phyloP scores from a whole-genome alignment of 1,140 invertebrate species.

The Triops longicaudatus region DNA sequence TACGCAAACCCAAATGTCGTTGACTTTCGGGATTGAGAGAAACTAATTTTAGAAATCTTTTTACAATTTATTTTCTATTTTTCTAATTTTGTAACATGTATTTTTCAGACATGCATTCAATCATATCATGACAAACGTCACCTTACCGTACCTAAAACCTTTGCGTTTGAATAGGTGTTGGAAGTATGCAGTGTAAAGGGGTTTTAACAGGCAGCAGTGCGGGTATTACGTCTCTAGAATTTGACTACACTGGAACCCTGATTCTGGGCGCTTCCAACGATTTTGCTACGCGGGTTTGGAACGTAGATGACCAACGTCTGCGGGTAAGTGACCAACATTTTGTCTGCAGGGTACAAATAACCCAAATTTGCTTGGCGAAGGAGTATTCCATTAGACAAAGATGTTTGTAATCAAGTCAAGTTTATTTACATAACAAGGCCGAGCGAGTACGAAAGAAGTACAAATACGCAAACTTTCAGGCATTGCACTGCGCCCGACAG shows the following conservation, averaged over 20 bases:
- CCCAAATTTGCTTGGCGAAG: background rate
- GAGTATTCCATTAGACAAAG: background rate
- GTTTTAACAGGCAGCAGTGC: conserved; percentile 82
- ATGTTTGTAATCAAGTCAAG: background rate
- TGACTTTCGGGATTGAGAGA: no score
- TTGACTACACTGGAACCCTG: conserved; percentile 76
- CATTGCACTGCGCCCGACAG: background rate
- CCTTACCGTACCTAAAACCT: background rate
- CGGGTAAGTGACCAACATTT: conserved; percentile 56
- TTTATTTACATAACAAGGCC: conserved; percentile 1
- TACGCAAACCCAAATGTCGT: no score
- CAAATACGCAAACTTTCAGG: background rate
- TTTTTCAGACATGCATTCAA: conserved; percentile 16
- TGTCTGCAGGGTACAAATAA: background rate
- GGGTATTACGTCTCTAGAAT: conserved; percentile 89
- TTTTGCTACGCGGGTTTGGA: conserved; percentile 91
- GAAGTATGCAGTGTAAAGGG: conserved; percentile 47
- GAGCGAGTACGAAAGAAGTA: background rate
- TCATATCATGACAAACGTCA: background rate
- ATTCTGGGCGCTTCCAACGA: conserved; percentile 88
- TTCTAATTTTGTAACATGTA: no score
- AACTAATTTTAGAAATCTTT: no score
- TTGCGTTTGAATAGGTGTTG: background rate
- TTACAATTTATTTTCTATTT: background rate
- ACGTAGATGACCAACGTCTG: conserved; percentile 74